Evolutionary conservation across 2,888 invertebrate genomes (phyloP).

Genomic region (Scaptomyza tumidula): DNA sequence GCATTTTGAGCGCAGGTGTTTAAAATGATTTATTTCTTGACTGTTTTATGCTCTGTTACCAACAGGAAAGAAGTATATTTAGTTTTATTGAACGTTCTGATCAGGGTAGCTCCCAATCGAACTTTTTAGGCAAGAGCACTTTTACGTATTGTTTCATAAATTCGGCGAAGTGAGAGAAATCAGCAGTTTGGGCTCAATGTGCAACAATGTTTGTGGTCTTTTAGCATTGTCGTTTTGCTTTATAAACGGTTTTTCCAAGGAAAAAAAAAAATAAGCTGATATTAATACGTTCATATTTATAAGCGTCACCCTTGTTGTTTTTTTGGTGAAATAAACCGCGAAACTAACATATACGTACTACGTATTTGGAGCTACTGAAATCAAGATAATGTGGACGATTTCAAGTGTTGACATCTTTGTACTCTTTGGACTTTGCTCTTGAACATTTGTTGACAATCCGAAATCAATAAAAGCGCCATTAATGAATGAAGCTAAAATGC

Average conservation of each 20-base stretch:
- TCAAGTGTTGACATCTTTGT: slow-evolving; percentile 3
- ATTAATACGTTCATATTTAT: not conserved
- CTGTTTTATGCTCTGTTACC: not conserved
- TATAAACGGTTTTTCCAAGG: not conserved
- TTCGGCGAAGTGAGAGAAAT: not conserved
- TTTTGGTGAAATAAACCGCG: not conserved
- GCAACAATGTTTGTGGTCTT: not conserved
- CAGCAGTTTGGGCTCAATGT: not conserved
- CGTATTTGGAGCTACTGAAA: not conserved
- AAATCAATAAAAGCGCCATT: not conserved
- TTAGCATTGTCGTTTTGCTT: not conserved
- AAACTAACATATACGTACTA: not conserved
- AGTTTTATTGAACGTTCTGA: not conserved
- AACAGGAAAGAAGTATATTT: not conserved
- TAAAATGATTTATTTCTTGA: not conserved
- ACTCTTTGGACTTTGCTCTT: slow-evolving; percentile 4
- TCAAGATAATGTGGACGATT: slow-evolving; percentile 4
- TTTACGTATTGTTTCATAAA: too few species aligned
- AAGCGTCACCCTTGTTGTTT: not conserved
- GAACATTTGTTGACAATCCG: not conserved
- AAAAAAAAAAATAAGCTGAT: not conserved
- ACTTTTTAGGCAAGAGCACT: not conserved
- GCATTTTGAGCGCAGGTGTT: not conserved
- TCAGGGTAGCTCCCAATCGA: not conserved
- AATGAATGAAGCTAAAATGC: not conserved